Percentiles rank a stretch among this genome's conserved stretches.
Conservation (phyloP, 1,140 invertebrate species). For the Lysiphlebus fabarum region DNA sequence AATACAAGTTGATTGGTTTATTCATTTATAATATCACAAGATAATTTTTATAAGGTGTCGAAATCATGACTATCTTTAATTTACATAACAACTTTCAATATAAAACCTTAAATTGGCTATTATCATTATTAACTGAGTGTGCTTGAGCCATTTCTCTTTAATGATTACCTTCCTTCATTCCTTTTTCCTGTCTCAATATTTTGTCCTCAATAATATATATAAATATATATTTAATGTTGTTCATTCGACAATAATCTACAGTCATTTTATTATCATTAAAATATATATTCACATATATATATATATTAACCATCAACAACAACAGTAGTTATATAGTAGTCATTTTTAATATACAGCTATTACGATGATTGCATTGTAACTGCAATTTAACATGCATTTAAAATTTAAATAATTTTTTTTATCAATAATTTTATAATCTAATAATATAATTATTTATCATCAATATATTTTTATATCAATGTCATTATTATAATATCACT, state of each 20-base stretch:
- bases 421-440: background rate
- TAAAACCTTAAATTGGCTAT: conserved; percentile 21
- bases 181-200: conserved; percentile 3
- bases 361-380: conserved; percentile 23
- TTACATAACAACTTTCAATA: conserved; percentile 22
- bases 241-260: too few relatives aligned
- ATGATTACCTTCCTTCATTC: conserved; percentile 16
- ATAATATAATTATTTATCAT: background rate
- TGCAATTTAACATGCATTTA: conserved; percentile 20
- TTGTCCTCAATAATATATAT: too few relatives aligned
- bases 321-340: background rate
- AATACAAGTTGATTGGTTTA: too few relatives aligned
- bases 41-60: conserved; percentile 4
- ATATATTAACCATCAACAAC: too few relatives aligned
- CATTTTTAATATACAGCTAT: conserved; percentile 7
- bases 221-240: too few relatives aligned
- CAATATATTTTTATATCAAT: background rate
- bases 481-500: too few relatives aligned
- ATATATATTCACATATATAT: too few relatives aligned
- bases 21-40: background rate
- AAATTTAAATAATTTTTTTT: too few relatives aligned
- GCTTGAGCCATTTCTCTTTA: conserved; percentile 5
- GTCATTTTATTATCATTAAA: too few relatives aligned
- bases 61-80: conserved; percentile 23
- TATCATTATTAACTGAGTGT: conserved; percentile 25